These are phyloP conservation scores for Andrena trimmerana DNA, from an alignment of 2,888 invertebrate genomes.

Conservation along the genomic window DNA sequence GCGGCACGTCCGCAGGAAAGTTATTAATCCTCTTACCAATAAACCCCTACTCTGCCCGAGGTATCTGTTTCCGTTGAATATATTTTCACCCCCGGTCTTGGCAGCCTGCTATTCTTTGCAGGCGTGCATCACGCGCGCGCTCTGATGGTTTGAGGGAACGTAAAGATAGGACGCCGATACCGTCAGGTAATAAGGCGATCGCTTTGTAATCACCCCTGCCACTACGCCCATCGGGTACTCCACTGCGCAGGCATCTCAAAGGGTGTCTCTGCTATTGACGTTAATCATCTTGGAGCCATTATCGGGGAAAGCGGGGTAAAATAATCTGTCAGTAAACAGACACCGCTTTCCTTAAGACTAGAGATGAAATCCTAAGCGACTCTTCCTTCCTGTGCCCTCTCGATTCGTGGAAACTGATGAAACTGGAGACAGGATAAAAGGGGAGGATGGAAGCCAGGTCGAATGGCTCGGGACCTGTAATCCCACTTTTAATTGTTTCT, in stretches of 20 bases:
- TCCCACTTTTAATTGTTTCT: no score
- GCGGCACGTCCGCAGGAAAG: background rate
- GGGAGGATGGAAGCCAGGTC: no score
- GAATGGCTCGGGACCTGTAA: no score
- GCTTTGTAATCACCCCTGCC: conserved; percentile 62
- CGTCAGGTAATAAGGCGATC: conserved; percentile 67
- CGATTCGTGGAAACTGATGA: background rate
- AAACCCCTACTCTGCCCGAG: conserved; percentile 12
- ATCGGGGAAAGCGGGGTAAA: conserved; percentile 56
- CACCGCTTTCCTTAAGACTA: background rate
- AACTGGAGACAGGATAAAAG: no score
- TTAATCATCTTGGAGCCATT: conserved; percentile 61
- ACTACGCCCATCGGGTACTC: conserved; percentile 47
- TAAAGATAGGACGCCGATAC: conserved; percentile 68
- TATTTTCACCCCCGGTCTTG: conserved; percentile 34
- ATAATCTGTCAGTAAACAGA: conserved; percentile 42
- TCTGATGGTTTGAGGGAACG: conserved; percentile 49
- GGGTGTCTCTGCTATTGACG: conserved; percentile 55
- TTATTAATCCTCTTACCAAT: conserved; percentile 38
- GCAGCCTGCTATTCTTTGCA: conserved; percentile 43
- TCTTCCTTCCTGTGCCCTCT: no score
- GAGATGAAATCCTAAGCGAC: conserved; percentile 1
- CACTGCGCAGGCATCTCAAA: conserved; percentile 64
- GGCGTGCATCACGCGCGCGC: conserved; percentile 53
- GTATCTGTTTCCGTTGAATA: conserved; percentile 37